Evolutionary conservation across 1,140 invertebrate species (phyloP), one percentile per base, ranked within the genome.

Genomic region (Arion vulgaris): DNA sequence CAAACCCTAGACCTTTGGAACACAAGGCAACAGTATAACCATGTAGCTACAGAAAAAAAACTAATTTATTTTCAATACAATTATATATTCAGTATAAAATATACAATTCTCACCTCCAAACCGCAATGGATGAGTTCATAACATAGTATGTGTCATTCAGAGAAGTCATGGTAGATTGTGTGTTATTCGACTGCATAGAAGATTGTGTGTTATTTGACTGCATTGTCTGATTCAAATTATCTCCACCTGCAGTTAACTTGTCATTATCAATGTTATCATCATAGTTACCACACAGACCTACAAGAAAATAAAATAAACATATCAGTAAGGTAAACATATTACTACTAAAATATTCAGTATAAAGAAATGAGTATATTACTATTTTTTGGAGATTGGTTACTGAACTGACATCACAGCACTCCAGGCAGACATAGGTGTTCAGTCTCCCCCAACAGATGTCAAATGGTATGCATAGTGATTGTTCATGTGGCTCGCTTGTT

Each of bases 271-370:
- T 38, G 7, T 28, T 7, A 68, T 34, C 57, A 79, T 79, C 77
- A 79, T 79, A n/a, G 36, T 68, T 68, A 28, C 62, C 77, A 34
- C 74, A 77, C 28, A 77, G 74, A 34, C 74, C 74, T 77, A 36
- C 4, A 77, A 36, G 23, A 23, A 45, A 45, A 15, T 9, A 74
- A 74, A 17, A 32, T 19, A 74, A 32, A 45, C 72, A 36, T 15
- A 7, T 23, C 4, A 39, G 1, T 9, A 36, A 71, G 34, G 34
- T 15, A 39, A 71, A 39, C 26, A 34, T 9, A 23, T 11, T 23
- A 32, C n/a, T 19, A 34, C 17, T 13, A 68, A n/a, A 5, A 36
- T n/a, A 71, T n/a, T 71, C 32, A 7, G 34, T 32, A 13, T 36
- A 71, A 71, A 39, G 17, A 39, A 71, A 13, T 36, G n/a, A n/a